Conservation (phyloP, 2,113 vertebrate genomes). For the Neodon shergylaensis region DNA sequence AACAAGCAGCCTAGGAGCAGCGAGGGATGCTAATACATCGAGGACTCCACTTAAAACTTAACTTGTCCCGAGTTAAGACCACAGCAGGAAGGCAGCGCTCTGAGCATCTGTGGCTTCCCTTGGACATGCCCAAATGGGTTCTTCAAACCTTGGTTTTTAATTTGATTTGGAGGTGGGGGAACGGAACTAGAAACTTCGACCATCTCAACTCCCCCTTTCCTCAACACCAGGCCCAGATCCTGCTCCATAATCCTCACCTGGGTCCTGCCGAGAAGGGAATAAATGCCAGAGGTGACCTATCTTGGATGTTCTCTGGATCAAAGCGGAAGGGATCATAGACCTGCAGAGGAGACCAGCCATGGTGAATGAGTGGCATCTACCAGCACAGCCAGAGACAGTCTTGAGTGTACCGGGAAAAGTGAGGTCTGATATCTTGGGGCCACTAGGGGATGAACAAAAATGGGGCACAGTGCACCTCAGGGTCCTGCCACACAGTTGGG, state of each 20-base stretch:
- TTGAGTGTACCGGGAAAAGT: background rate
- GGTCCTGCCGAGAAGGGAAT: conserved; percentile 93
- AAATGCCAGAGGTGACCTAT: conserved; percentile 71
- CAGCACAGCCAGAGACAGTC: background rate
- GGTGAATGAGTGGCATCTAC: background rate
- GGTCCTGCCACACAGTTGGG: conserved; percentile 89
- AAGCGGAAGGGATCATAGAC: conserved; percentile 91
- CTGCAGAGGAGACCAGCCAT: conserved; percentile 75
- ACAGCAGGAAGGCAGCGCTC: background rate
- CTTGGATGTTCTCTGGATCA: conserved; percentile 77
- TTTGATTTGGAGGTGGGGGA: background rate
- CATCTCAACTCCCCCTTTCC: no score
- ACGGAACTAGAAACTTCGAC: conserved; percentile 23
- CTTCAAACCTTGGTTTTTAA: background rate
- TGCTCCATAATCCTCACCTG: conserved; percentile 83
- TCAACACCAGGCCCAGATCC: background rate
- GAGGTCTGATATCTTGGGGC: background rate
- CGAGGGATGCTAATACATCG: rapidly evolving
- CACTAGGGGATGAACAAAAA: background rate
- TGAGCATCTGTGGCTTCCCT: no score
- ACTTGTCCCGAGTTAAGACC: background rate
- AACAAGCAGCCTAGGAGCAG: background rate
- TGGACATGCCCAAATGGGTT: background rate
- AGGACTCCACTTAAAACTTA: rapidly evolving
- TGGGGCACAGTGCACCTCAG: conserved; percentile 84